Evolutionary conservation across 2,888 invertebrate genomes (phyloP), one percentile per base, ranked within the genome.

Genomic region (Microplitis deprimator): DNA sequence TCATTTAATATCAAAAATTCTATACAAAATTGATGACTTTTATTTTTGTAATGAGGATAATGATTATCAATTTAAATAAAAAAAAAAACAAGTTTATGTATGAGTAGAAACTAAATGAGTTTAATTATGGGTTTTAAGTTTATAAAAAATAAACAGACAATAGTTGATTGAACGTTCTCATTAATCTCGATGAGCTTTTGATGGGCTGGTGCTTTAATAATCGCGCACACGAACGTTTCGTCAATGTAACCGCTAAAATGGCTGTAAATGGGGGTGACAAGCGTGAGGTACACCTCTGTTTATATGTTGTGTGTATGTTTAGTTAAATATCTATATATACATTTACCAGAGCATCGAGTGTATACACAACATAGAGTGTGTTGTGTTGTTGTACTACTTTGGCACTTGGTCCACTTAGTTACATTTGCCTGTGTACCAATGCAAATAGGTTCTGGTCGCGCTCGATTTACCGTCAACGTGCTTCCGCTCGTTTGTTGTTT

Each of bases 191-290:
- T 77, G 60, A 38, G 67, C 73, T 74, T 69, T 70, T 70, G 71
- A 71, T 77, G 77, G 73, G 67, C 74, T 71, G 50, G 50, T 50
- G 77, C 71, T 77, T 71, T 74, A 75, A 77, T 77, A 75, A 77
- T 74, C 61, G 62, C 61, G 41, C 61, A 61, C 61, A 16, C 64
- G 6, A 60, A 40, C 65, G 40, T 40, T 59, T 29, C 65, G 29
- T 59, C 38, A 17, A 77, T 77, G 77, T 75, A 77, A 77, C 74
- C 71, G n/a, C 65, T 61, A 38, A 70, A 39, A 73, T 38, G 69
- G 70, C 75, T 77, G 77, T 77, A 77, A 77, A 77, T 77, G 50
- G 73, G 61, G 59, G 69, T 70, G 64, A 70, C 60, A 39, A 69
- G 40, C 65, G 64, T 64, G 68, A 50, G 50, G 50, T 50, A 50